Evolutionary conservation across 1,140 invertebrate genomes (phyloP).

Genomic region (Pogonomyrmex barbatus): DNA sequence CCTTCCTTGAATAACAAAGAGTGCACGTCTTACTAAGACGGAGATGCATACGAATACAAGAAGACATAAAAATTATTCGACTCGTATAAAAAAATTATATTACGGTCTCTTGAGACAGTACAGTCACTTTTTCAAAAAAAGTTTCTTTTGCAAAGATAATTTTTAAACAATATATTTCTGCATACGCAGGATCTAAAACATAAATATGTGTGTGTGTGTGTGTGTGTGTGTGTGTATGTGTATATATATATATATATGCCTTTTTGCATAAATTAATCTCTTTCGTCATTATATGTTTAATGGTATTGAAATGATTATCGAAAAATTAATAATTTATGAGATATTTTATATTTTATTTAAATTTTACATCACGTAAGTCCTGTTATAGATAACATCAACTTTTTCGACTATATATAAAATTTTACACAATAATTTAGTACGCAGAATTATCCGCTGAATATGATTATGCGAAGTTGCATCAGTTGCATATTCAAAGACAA

Average conservation of each 20-base stretch:
- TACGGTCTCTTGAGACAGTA: background rate
- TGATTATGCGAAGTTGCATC: slow-evolving; percentile 8
- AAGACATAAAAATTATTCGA: slow-evolving; percentile 49
- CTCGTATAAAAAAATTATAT: slow-evolving; percentile 5
- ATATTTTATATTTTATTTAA: slow-evolving; percentile 12
- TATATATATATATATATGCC: background rate
- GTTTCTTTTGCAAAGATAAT: background rate
- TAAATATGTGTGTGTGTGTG: too few relatives aligned
- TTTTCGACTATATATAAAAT: background rate
- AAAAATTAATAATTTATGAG: slow-evolving; percentile 13
- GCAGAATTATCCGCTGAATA: slow-evolving; percentile 3
- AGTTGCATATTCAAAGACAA: background rate
- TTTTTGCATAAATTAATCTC: background rate
- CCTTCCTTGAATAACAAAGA: slow-evolving; percentile 63
- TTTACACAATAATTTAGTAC: background rate
- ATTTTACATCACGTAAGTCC: background rate
- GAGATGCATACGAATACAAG: slow-evolving; percentile 56
- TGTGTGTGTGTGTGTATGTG: too few relatives aligned
- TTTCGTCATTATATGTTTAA: background rate
- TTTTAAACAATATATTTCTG: background rate
- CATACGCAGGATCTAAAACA: too few relatives aligned
- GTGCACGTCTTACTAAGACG: slow-evolving; percentile 46
- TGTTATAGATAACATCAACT: slow-evolving; percentile 13
- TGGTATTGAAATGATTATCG: background rate
- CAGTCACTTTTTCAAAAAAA: background rate